Evolutionary conservation across 2,113 vertebrate genomes (phyloP).

Genomic region (Esox niger): DNA sequence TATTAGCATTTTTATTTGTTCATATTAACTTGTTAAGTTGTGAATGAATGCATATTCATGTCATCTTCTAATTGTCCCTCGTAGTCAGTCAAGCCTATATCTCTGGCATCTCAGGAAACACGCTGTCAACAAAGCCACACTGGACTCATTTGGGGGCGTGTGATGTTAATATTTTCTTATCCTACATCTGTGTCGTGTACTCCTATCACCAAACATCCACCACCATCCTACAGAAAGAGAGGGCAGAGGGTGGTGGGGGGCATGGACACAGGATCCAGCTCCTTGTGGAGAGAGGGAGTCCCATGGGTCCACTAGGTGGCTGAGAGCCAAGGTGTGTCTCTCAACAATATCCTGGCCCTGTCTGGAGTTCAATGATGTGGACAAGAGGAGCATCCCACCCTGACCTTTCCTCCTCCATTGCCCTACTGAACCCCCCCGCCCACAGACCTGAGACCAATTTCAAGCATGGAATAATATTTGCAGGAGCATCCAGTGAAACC

Average conservation of each 20-base stretch:
- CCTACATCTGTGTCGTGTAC: neutral
- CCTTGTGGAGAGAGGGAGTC: constrained; percentile 4
- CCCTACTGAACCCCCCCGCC: constrained; percentile 30
- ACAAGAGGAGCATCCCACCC: constrained; percentile 38
- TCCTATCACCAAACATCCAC: neutral
- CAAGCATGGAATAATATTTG: constrained; percentile 50
- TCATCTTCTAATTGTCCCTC: too few relatives aligned
- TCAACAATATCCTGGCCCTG: constrained; percentile 1
- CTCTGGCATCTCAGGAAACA: too few relatives aligned
- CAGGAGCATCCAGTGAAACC: constrained; percentile 30
- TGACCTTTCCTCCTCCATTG: constrained; percentile 31
- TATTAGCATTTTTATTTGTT: too few relatives aligned
- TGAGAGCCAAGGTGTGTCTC: constrained; percentile 48
- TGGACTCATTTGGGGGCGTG: too few relatives aligned
- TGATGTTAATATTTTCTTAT: too few relatives aligned
- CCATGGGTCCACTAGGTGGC: constrained; percentile 26
- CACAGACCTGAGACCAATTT: constrained; percentile 30
- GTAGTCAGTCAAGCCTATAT: too few relatives aligned
- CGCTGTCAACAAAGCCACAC: too few relatives aligned
- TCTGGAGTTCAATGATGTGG: constrained; percentile 36
- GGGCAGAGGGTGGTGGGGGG: constrained; percentile 6
- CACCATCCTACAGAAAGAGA: neutral
- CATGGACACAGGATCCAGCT: constrained; percentile 20
- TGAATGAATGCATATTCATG: too few relatives aligned
- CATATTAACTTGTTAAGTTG: too few relatives aligned